These are phyloP conservation scores for Narcine bancroftii DNA, from an alignment of 2,113 vertebrate genomes.

Conservation along the genomic window DNA sequence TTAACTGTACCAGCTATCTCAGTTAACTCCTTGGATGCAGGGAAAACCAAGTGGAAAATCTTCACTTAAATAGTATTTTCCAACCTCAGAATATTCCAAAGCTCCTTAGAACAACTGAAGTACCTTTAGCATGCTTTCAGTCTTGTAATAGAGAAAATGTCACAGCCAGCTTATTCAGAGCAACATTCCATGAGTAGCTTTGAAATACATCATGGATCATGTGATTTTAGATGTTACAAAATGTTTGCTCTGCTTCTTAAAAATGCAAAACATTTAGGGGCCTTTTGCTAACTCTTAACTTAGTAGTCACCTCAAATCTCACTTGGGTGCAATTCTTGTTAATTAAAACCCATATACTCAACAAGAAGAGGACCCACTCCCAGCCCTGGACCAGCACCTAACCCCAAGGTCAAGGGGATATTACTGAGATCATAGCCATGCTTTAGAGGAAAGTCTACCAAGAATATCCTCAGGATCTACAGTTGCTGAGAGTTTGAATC, in stretches of 20 bases:
- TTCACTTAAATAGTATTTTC: background rate
- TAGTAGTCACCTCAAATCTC: background rate
- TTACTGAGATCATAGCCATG: background rate
- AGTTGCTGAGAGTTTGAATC: background rate
- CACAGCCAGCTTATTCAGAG: background rate
- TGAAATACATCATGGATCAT: background rate
- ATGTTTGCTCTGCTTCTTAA: background rate
- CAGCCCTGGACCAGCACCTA: no score
- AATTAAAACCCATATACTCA: background rate
- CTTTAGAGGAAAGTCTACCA: background rate
- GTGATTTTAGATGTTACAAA: background rate
- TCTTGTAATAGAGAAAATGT: background rate
- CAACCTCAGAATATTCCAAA: background rate
- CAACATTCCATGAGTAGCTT: background rate
- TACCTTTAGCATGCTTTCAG: background rate
- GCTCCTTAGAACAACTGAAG: background rate
- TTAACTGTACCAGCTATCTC: background rate
- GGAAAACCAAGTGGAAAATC: background rate
- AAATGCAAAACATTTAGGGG: background rate
- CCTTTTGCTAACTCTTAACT: background rate
- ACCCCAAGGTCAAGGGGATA: background rate
- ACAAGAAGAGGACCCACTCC: background rate
- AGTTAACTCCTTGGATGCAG: background rate
- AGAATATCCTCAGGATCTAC: no score
- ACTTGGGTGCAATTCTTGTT: background rate